A percentile compares a stretch with the other conserved stretches of the same genome.
These are phyloP conservation scores for Corydoras sp. DNA, from an alignment of 2,113 vertebrate genomes.

Conservation along the genomic window DNA sequence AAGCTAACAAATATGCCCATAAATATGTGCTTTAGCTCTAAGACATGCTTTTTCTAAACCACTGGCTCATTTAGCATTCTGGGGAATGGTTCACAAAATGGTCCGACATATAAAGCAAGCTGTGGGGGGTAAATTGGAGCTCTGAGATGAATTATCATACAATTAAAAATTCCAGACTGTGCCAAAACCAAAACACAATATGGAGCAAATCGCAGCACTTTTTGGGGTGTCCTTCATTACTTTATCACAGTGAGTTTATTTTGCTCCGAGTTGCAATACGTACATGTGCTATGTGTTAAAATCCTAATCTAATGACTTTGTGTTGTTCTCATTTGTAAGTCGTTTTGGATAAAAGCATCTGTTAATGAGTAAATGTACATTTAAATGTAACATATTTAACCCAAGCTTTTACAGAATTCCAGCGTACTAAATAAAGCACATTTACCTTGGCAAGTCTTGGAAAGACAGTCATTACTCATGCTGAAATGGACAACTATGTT, in stretches of 20 bases:
- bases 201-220: constrained; percentile 57
- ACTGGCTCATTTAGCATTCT: constrained; percentile 82
- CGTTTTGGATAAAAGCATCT: too few relatives aligned
- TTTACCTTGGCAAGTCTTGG: constrained; percentile 8
- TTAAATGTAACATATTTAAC: not conserved
- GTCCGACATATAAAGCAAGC: constrained; percentile 75
- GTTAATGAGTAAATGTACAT: constrained; percentile 22
- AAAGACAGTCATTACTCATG: constrained; percentile 18
- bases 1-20: constrained; percentile 57
- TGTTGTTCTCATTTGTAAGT: too few relatives aligned
- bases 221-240: constrained; percentile 33
- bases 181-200: constrained; percentile 70
- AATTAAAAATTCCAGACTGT: constrained; percentile 82
- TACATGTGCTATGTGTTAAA: constrained; percentile 20
- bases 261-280: constrained; percentile 21
- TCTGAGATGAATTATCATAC: constrained; percentile 87
- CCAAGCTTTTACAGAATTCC: constrained; percentile 1
- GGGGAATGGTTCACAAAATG: constrained; percentile 74
- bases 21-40: constrained; percentile 68
- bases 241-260: constrained; percentile 31
- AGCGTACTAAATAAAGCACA: constrained; percentile 13
- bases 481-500: constrained; percentile 30
- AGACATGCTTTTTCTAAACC: constrained; percentile 61
- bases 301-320: too few relatives aligned
- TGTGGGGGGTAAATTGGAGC: constrained; percentile 93